Conservation (phyloP, 2,797 vertebrate genomes). For the Masticophis lateralis region DNA sequence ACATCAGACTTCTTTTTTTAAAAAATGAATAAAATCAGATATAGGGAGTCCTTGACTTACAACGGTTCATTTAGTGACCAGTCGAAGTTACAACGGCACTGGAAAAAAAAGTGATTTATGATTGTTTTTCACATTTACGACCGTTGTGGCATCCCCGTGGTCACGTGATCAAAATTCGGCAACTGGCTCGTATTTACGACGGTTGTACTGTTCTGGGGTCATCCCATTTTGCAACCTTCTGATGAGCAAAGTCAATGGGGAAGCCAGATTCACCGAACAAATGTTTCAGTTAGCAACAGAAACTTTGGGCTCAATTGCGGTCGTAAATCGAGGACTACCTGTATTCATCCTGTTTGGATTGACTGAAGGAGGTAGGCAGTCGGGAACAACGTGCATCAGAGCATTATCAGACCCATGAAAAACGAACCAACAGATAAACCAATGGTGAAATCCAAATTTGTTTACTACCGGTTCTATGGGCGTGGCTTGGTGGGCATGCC, state of each 20-base stretch:
- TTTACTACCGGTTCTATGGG: too few relatives aligned
- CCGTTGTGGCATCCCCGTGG: too few relatives aligned
- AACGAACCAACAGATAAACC: neutral
- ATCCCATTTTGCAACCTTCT: neutral
- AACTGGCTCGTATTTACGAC: neutral
- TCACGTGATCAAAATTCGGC: too few relatives aligned
- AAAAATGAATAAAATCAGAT: neutral
- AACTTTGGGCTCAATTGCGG: too few relatives aligned
- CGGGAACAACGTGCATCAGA: neutral
- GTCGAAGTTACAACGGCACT: too few relatives aligned
- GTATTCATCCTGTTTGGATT: neutral
- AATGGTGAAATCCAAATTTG: too few relatives aligned
- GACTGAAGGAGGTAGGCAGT: neutral
- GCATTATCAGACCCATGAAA: neutral
- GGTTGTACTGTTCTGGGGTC: neutral
- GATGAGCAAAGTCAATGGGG: neutral
- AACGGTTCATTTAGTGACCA: too few relatives aligned
- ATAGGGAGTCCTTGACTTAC: neutral
- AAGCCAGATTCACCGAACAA: neutral
- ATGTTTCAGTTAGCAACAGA: neutral
- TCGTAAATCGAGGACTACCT: too few relatives aligned
- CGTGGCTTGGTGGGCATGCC: too few relatives aligned
- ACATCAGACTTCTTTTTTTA: neutral
- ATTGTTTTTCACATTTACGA: too few relatives aligned
- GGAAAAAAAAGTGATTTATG: too few relatives aligned